These are phyloP conservation scores for Meriones unguiculatus DNA, from an alignment of 2,113 vertebrate genomes.

Conservation along the genomic window DNA sequence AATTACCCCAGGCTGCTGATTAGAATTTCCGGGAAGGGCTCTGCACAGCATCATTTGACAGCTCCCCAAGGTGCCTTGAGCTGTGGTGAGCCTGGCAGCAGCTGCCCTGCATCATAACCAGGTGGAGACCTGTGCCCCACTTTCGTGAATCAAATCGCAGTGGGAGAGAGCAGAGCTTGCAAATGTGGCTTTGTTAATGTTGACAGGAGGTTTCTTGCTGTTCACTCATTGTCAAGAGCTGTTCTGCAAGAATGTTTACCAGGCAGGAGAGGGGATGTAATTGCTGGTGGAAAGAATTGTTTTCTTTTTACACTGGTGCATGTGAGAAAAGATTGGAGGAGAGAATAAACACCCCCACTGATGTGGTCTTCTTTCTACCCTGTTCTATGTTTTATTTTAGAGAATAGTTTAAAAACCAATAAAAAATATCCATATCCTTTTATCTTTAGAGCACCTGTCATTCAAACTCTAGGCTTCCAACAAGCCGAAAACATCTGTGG, in stretches of 20 bases:
- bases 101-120: background rate
- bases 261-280: background rate
- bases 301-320: background rate
- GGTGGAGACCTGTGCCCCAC: background rate
- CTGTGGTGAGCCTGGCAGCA: background rate
- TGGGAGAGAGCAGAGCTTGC: background rate
- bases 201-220: background rate
- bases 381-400: constrained; percentile 37
- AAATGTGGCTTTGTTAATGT: background rate
- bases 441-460: constrained; percentile 31
- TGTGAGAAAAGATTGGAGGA: constrained; percentile 1
- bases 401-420: background rate
- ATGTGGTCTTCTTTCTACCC: background rate
- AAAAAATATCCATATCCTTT: background rate
- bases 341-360: background rate
- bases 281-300: background rate
- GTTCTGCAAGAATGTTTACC: background rate
- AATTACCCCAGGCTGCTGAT: background rate
- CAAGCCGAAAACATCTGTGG: background rate
- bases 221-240: background rate
- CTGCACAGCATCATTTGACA: background rate
- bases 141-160: background rate
- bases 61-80: background rate
- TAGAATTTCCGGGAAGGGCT: background rate
- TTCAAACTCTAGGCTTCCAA: background rate